Base-by-base conservation (phyloP, 2,888 invertebrate species). In the Dynastes maya region DNA sequence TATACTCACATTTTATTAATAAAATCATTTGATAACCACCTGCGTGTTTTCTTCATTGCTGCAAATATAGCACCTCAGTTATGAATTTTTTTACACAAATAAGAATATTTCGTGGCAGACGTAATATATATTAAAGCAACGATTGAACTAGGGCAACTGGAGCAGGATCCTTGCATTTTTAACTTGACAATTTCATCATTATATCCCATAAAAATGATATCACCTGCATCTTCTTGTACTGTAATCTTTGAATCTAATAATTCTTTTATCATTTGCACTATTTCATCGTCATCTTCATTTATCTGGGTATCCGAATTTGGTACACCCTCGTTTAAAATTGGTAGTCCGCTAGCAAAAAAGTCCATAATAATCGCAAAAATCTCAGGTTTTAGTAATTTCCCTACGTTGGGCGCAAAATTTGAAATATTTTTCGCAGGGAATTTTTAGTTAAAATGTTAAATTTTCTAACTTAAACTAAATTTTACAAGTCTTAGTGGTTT, bases 171-270 rank as follows among this genome's bases (percentile, higher is more conserved):
- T 91, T 98, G 97, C 93, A 99, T 96, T 90, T 98, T 98, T 55
- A 99, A 90, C 86, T 97, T 96, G 0, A 99, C 95, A 32, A 99
- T 91, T 13, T 99, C 99, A 88, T 97, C 95, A 84, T 97, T 95
- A 86, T 96, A 98, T 78, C 96, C 95, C 89, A 97, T 94, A 88
- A 95, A 99, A 22, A 97, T 91, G 74, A 98, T 97, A 89, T 99
- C 99, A n/a, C 99, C 99, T 51, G 99, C 99, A 90, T 99, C 99
- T 90, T 99, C 99, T 89, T 99, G 99, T 0, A 99, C 99, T 79
- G 99, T 91, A 84, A 99, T 99, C 85, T 99, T 92, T 0, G 98
- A 97, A 87, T 99, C 99, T 1, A 99, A 90, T 5, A 99, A 91
- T 89, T 99, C 99, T 88, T 99, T 99, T 82, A 99, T 99, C 97